Evolutionary conservation across 1,140 invertebrate genomes (phyloP).

Genomic region (Hyles vespertilio): DNA sequence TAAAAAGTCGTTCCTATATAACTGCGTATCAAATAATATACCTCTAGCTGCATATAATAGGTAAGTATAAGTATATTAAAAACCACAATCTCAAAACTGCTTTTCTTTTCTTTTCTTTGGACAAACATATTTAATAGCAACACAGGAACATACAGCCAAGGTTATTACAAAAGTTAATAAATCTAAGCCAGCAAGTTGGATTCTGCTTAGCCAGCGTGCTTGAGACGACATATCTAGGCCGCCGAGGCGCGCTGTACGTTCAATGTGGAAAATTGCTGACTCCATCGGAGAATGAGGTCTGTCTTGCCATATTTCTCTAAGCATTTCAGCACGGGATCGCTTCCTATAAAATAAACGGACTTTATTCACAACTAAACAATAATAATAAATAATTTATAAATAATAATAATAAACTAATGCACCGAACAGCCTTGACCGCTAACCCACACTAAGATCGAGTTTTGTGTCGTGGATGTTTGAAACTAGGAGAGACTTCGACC

Average conservation of each 20-base stretch:
- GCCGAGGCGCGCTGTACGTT: conserved; percentile 75
- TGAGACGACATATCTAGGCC: conserved; percentile 63
- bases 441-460: too few species aligned
- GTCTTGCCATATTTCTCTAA: conserved; percentile 68
- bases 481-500: too few species aligned
- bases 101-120: not conserved
- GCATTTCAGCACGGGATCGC: conserved; percentile 38
- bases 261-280: conserved; percentile 76
- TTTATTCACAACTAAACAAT: too few species aligned
- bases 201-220: conserved; percentile 15
- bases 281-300: conserved; percentile 65
- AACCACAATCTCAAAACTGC: not conserved
- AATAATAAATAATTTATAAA: too few species aligned
- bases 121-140: not conserved
- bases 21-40: too few species aligned
- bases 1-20: too few species aligned
- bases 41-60: too few species aligned
- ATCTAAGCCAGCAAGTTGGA: conserved; percentile 23
- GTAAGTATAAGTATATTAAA: not conserved
- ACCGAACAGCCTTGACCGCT: too few species aligned
- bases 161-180: conserved; percentile 6
- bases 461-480: too few species aligned
- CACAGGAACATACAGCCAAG: not conserved
- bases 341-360: conserved; percentile 19
- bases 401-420: too few species aligned